Base-by-base conservation (phyloP, 2,888 invertebrate genomes). In the Tetrapedia diversipes region DNA sequence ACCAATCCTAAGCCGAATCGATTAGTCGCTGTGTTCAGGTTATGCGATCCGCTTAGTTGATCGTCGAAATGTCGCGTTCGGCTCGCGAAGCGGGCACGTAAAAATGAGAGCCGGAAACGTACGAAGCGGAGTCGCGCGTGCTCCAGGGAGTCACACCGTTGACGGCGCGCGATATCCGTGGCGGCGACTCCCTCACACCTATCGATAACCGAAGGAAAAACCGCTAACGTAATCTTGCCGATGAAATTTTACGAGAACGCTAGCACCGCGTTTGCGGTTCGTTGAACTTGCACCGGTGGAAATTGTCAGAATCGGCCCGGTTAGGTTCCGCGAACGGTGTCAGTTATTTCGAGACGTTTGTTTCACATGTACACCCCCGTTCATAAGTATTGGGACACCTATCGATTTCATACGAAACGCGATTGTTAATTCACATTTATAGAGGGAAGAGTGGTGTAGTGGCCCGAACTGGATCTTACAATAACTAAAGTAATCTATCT, bases 201-300 rank as follows among this genome's bases (percentile, higher is more conserved):
- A 54, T 24, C 63, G 67, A 81, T 81, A 78, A 78, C 78, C 69
- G 41, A 67, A 54, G n/a, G 70, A 68, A 74, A 81, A 80, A 49
- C 81, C 80, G 63, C 82, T 53, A 70, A 39, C 67, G 19, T 69
- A 81, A 81, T 82, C 79, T 78, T 45, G 37, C 19, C 27, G 70
- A 16, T 47, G 45, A 70, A 74, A 71, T 71, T 81, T 81, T 81
- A 82, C 68, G 79, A 64, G 47, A n/a, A n/a, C 39, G 49, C 16
- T n/a, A 39, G 47, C 54, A 67, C 70, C 56, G 63, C 71, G 61
- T 43, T 66, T 53, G 39, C 43, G 61, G 82, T 75, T 66, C 82
- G 66, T 81, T 76, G 71, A 79, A 79, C 24, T n/a, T 45, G 60
- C 49, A 45, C 24, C 53, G 39, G 39, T 53, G 27, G 37, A 45